phyloP scores from a whole-genome alignment of 2,113 vertebrate species.

The Saguinus midas region DNA sequence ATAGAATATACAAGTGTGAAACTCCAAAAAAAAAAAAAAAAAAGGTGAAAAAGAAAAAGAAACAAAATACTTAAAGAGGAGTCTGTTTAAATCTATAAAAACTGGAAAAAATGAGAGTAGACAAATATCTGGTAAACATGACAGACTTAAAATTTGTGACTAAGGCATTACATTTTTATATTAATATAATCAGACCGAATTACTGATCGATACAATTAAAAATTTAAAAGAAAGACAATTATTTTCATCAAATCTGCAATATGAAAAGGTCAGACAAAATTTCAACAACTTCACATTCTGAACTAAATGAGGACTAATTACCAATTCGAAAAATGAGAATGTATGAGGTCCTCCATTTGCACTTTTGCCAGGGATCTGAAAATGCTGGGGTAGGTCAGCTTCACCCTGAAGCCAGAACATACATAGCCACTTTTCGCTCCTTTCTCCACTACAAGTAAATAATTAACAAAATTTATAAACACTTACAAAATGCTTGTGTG shows the following conservation, averaged over 20 bases:
- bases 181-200: not conserved
- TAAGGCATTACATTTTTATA: conserved; percentile 5
- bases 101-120: not conserved
- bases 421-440: not conserved
- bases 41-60: not conserved
- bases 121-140: not conserved
- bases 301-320: conserved; percentile 9
- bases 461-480: not conserved
- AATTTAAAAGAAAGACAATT: not conserved
- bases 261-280: not conserved
- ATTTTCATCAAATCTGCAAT: not conserved
- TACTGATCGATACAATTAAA: not conserved
- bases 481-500: not conserved
- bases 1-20: not conserved
- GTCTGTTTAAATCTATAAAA: not conserved
- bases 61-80: not conserved
- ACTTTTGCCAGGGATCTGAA: not conserved
- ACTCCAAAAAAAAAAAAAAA: not conserved
- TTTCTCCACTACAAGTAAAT: not conserved
- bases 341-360: not conserved
- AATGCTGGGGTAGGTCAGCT: not conserved
- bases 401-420: not conserved
- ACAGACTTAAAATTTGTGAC: not conserved
- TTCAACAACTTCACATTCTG: not conserved
- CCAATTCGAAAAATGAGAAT: not conserved